These are phyloP conservation scores for Phengaris arion DNA, from an alignment of 2,888 invertebrate species.

Conservation along the genomic window DNA sequence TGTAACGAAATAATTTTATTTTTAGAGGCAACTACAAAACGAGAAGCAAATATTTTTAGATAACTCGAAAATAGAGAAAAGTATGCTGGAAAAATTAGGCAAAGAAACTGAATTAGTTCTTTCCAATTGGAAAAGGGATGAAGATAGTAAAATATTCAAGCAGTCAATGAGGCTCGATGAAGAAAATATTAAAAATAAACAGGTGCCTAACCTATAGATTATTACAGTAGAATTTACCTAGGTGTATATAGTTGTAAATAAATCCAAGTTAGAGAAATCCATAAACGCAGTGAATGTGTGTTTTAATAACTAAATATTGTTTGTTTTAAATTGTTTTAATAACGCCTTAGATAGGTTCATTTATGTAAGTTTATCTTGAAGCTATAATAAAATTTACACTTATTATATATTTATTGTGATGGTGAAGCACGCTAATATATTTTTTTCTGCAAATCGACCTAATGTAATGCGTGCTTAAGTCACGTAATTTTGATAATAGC, in stretches of 20 bases:
- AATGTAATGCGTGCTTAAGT: neutral
- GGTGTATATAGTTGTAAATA: no score
- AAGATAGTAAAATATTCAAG: conserved; percentile 52
- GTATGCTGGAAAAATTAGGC: conserved; percentile 49
- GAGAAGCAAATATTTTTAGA: conserved; percentile 58
- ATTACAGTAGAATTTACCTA: no score
- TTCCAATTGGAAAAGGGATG: conserved; percentile 51
- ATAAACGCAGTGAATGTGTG: no score
- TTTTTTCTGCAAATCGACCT: neutral
- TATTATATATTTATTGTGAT: no score
- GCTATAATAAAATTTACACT: no score
- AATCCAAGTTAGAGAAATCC: no score
- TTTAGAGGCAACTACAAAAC: conserved; percentile 56
- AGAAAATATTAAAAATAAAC: conserved; percentile 48
- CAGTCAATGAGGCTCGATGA: conserved; percentile 45
- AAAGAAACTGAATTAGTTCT: conserved; percentile 51
- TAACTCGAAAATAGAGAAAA: conserved; percentile 53
- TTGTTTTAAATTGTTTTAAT: no score
- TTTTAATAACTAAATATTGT: no score
- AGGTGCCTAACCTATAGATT: conserved; percentile 43
- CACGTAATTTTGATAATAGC: conserved; percentile 14
- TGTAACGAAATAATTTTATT: conserved; percentile 24
- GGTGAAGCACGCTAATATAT: neutral
- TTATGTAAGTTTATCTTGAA: no score
- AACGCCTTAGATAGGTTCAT: no score